Evolutionary conservation across 2,113 vertebrate species (phyloP), one percentile per base, ranked within the genome.

Genomic region (Sapayoa aenigma): DNA sequence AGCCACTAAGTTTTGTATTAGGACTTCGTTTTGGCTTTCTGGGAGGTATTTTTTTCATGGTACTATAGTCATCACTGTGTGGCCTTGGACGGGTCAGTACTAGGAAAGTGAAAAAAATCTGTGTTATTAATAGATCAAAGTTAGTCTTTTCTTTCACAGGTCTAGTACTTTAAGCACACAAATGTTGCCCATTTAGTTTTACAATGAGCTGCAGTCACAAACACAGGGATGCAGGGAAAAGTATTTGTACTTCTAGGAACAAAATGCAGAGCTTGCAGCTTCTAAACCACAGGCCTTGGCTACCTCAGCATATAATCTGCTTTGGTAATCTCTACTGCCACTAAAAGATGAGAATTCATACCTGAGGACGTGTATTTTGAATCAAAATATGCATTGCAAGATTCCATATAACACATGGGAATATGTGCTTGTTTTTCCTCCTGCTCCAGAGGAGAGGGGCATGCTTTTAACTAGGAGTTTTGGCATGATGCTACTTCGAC

Each of bases 1-100:
- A 99, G 82, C 99, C 99, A 2, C 98, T 98, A 47, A 99, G 98
- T 95, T 99, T 99, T 5, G 99, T 99, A 96, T 99, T 98, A 31
- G 99, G 99, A 94, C 99, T 99, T 74, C 99, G 98, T 96, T 99
- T 99, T 47, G 99, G 99, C 97, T 99, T 99, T 18, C 99, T 98
- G 22, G 99, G 99, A 9, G 99, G 99, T 67, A 99, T 99, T 97
- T 99, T 99, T 97, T 99, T 99, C 98, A 99, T 98, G 73, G 99
- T 98, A 89, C 99, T 99, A 72, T 99, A 99, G 96, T 99, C 99
- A 66, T 99, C 99, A 37, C 99, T 99, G 97, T 99, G 99, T 31
- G 99, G 99, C 25, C 99, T 98, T 58, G 99, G 99, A 84, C 99
- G 98, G 30, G 97, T 97, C 74, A 98, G 96, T 41, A 97, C 99